These are phyloP conservation scores for Melinaea menophilus DNA, from an alignment of 2,888 invertebrate species.

Conservation along the genomic window DNA sequence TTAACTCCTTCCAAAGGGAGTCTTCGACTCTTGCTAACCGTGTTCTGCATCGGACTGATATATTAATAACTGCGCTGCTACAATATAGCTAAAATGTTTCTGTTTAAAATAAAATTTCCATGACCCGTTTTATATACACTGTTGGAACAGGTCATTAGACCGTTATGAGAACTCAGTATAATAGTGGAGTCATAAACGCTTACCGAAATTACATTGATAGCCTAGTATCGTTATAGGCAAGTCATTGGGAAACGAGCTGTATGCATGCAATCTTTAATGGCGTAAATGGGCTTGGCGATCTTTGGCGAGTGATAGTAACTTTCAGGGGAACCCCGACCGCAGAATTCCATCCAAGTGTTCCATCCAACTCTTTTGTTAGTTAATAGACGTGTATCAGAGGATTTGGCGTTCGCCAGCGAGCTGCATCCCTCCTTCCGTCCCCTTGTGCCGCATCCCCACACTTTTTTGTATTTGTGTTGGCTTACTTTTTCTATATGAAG, in stretches of 20 bases:
- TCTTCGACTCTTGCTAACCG: slow-evolving; percentile 7
- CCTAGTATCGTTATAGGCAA: slow-evolving; percentile 10
- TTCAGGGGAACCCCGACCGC: slow-evolving; percentile 14
- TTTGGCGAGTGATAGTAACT: slow-evolving; percentile 9
- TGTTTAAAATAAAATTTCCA: not conserved
- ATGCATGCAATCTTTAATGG: slow-evolving; percentile 17
- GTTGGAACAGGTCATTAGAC: slow-evolving; percentile 4
- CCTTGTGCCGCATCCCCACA: slow-evolving; percentile 43
- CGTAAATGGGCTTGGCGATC: slow-evolving; percentile 11
- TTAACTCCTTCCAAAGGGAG: slow-evolving; percentile 15
- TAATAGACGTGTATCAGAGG: slow-evolving; percentile 34
- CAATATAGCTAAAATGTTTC: not conserved
- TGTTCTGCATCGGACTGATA: not conserved
- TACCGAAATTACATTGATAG: slow-evolving; percentile 8
- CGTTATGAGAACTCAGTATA: slow-evolving; percentile 1
- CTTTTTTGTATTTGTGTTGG: slow-evolving; percentile 58
- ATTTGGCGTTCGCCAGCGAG: slow-evolving; percentile 33
- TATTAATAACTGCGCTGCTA: not conserved
- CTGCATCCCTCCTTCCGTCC: slow-evolving; percentile 38
- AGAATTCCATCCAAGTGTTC: slow-evolving; percentile 26
- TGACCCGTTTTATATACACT: slow-evolving; percentile 5
- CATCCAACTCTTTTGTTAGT: slow-evolving; percentile 25
- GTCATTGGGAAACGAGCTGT: slow-evolving; percentile 7
- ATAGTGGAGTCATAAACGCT: slow-evolving; percentile 9
- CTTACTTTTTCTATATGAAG: slow-evolving; percentile 69